Evolutionary conservation across 2,113 vertebrate species (phyloP), one percentile per base, ranked within the genome.

Genomic region (Mormyrus iriodes): DNA sequence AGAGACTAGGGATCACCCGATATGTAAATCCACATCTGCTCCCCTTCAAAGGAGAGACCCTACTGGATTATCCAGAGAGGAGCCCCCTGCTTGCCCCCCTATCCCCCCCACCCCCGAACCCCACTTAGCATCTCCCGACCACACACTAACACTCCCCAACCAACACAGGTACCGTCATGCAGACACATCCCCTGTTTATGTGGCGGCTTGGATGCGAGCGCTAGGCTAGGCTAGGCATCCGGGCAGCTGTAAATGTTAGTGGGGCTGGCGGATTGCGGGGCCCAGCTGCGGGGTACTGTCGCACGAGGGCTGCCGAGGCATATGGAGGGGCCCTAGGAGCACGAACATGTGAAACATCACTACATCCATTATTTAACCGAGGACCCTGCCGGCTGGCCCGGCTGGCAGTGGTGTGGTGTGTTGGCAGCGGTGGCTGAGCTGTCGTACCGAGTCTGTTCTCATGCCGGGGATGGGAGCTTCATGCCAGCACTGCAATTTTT

Each of bases 11-110:
- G 96, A 95, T 95, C 96, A 96, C 95, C 95, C 95, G 95, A 96
- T 97, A 97, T 97, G 97, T 96, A 97, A 97, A 97, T 97, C 95
- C 95, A 97, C 96, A 97, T 97, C 96, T 97, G 97, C 95, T 97
- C 94, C 93, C 95, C 95, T 95, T 95, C 96, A 97, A 95, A 94
- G 95, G 95, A 95, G 96, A 95, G 94, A 95, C 95, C 96, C 95
- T 96, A 94, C 96, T 95, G 95, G 95, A 96, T 96, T 95, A 96
- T 94, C 95, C 94, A 95, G 94, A 95, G 94, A 96, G 95, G 94
- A 94, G 93, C 93, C 92, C 94, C 93, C 58, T 93, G 15, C 35
- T 49, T 3, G 24, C 12, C 44, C 46, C 53, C 42, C 69, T 87
- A 82, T 93, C 93, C 94, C 92, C 95, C 94, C 93, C 31, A 48